phyloP scores from a whole-genome alignment of 1,140 invertebrate genomes.

The Hydropsyche tenuis region DNA sequence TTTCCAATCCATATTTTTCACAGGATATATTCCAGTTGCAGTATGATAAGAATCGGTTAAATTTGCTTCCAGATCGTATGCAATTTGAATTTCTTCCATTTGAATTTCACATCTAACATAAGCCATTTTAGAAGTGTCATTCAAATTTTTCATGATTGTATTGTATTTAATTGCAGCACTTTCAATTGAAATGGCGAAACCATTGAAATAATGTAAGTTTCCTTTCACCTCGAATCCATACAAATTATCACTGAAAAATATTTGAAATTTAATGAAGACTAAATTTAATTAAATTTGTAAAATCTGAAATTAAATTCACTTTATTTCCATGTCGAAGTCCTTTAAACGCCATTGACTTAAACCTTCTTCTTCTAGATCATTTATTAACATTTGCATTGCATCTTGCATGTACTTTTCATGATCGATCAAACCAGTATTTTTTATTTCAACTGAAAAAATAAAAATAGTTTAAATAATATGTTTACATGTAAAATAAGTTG shows the following conservation, averaged over 20 bases:
- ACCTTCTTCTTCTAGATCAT: constrained; percentile 30
- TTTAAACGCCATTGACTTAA: constrained; percentile 3
- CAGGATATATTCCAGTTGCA: constrained; percentile 5
- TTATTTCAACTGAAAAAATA: not conserved
- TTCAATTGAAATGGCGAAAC: constrained; percentile 10
- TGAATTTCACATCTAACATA: not conserved
- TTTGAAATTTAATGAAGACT: not conserved
- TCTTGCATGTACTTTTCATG: constrained; percentile 20
- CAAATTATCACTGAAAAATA: not conserved
- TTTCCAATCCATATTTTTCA: constrained; percentile 8
- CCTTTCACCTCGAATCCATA: not conserved
- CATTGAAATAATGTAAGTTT: not conserved
- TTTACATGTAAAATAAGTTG: too few species aligned
- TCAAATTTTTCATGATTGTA: not conserved
- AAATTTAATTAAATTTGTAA: constrained; percentile 4
- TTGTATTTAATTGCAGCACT: not conserved
- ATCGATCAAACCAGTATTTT: not conserved
- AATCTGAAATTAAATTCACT: constrained; percentile 4
- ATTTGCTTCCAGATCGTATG: constrained; percentile 15
- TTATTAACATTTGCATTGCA: constrained; percentile 25
- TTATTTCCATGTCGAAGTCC: constrained; percentile 1
- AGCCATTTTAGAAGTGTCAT: not conserved
- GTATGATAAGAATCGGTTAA: not conserved
- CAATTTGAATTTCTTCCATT: constrained; percentile 7
- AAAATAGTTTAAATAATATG: not conserved